These are phyloP conservation scores for Melanocharis versteri DNA, from an alignment of 2,113 vertebrate genomes.

Conservation along the genomic window DNA sequence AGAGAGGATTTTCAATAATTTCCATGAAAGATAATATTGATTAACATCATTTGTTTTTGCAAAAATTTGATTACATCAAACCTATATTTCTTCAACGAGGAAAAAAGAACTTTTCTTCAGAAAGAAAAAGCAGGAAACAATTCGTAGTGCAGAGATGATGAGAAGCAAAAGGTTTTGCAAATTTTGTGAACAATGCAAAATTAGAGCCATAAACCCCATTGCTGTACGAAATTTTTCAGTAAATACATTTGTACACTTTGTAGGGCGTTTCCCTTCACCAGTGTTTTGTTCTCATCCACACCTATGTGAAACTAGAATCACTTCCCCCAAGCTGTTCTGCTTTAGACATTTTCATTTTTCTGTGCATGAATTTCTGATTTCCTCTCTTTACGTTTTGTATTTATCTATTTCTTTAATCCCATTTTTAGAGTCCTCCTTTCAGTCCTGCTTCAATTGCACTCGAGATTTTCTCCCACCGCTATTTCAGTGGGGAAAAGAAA, in stretches of 20 bases:
- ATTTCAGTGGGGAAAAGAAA: background rate
- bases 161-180: background rate
- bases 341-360: slow-evolving; percentile 1
- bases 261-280: background rate
- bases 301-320: slow-evolving; percentile 44
- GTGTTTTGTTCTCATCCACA: slow-evolving; percentile 27
- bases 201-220: background rate
- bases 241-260: background rate
- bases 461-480: background rate
- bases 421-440: background rate
- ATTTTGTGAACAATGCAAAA: background rate
- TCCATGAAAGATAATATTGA: background rate
- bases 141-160: background rate
- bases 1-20: background rate
- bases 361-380: background rate
- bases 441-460: background rate
- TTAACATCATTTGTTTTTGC: background rate
- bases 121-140: background rate
- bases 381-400: background rate
- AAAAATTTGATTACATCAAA: background rate
- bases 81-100: background rate
- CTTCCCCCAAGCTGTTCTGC: slow-evolving; percentile 21
- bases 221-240: background rate
- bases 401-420: background rate
- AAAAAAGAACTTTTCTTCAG: background rate